Evolutionary conservation across 1,140 invertebrate species (phyloP).

Genomic region (Drusus annulatus): DNA sequence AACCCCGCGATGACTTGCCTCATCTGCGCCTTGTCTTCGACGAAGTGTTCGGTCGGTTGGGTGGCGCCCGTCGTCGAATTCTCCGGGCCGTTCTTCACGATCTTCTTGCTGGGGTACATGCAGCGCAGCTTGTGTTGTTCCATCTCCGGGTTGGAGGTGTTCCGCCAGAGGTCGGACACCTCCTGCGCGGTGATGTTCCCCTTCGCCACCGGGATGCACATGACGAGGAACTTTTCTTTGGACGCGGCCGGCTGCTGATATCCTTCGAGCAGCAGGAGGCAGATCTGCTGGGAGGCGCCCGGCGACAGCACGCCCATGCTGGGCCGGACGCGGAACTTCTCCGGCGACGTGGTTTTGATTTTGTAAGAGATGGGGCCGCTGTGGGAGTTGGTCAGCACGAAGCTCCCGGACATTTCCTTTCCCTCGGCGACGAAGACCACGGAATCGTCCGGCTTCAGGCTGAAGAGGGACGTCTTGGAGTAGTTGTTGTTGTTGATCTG

Average conservation of each 20-base stretch:
- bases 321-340: conserved; percentile 92
- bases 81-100: conserved; percentile 60
- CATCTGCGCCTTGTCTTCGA: not conserved
- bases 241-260: conserved; percentile 63
- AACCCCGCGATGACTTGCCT: not conserved
- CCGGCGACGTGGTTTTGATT: conserved; percentile 83
- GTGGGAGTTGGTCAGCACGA: conserved; percentile 79
- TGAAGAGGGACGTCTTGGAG: conserved; percentile 66
- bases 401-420: conserved; percentile 76
- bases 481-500: conserved; percentile 33
- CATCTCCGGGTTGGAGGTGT: conserved; percentile 64
- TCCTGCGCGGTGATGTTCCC: conserved; percentile 64
- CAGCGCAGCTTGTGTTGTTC: conserved; percentile 69
- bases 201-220: conserved; percentile 66
- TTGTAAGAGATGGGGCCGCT: conserved; percentile 82
- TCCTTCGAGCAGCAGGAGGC: conserved; percentile 65
- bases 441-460: conserved; percentile 73
- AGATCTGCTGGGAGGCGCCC: conserved; percentile 69
- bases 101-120: conserved; percentile 65
- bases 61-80: not conserved
- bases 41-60: not conserved
- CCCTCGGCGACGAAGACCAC: conserved; percentile 77
- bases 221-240: conserved; percentile 68
- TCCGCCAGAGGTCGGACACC: conserved; percentile 65
- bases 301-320: conserved; percentile 82